Evolutionary conservation across 1,140 invertebrate species (phyloP).

Genomic region (Thalassaphorura encarpata): DNA sequence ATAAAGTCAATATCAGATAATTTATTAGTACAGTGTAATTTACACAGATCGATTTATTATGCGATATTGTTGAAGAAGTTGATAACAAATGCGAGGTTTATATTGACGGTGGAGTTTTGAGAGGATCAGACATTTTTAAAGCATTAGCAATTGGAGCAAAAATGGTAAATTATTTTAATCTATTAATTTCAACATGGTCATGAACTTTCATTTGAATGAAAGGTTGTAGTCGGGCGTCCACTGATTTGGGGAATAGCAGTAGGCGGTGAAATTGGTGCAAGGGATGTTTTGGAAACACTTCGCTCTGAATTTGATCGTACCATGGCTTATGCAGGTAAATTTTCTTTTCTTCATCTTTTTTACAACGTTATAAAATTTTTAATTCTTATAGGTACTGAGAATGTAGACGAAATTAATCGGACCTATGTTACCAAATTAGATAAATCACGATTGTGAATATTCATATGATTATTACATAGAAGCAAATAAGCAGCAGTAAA

Average conservation of each 20-base stretch:
- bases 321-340: constrained; percentile 68
- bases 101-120: constrained; percentile 36
- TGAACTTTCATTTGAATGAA: too few species aligned
- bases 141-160: constrained; percentile 43
- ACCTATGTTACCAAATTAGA: too few species aligned
- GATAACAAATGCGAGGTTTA: constrained; percentile 56
- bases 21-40: neutral
- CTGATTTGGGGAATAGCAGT: constrained; percentile 77
- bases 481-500: too few species aligned
- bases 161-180: constrained; percentile 32
- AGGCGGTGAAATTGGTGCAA: constrained; percentile 66
- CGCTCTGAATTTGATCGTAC: constrained; percentile 64
- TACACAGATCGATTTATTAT: neutral
- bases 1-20: too few species aligned
- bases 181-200: too few species aligned
- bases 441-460: too few species aligned
- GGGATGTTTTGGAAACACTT: constrained; percentile 59
- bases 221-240: constrained; percentile 80
- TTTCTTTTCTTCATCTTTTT: too few species aligned
- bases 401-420: too few species aligned
- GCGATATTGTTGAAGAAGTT: neutral
- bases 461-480: too few species aligned
- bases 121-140: constrained; percentile 45
- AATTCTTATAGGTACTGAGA: too few species aligned
- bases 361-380: too few species aligned